Percentiles rank a stretch among this genome's conserved stretches.
These are phyloP conservation scores for Taeniopygia guttata DNA, from an alignment of 2,797 vertebrate species.

Conservation along the genomic window DNA sequence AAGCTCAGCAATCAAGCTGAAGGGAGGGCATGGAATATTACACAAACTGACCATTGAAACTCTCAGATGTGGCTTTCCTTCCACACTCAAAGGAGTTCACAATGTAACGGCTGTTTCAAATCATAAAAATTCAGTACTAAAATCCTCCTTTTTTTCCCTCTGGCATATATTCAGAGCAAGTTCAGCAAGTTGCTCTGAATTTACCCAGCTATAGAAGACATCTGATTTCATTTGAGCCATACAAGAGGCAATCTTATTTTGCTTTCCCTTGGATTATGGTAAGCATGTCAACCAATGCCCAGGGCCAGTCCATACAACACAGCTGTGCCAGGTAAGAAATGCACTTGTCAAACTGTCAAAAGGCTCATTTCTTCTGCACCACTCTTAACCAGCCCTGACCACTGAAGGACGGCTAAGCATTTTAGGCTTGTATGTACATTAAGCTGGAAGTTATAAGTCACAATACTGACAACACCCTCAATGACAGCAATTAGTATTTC, in stretches of 20 bases:
- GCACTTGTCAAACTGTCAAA: neutral
- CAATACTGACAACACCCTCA: constrained; percentile 14
- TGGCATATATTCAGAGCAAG: neutral
- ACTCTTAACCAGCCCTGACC: neutral
- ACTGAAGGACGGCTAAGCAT: neutral
- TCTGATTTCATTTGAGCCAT: constrained; percentile 10
- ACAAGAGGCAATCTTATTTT: constrained; percentile 14
- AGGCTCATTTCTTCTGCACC: neutral
- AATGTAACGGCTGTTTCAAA: constrained; percentile 13
- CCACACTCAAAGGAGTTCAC: neutral
- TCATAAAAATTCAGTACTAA: neutral
- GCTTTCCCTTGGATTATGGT: neutral
- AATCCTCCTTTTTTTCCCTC: neutral
- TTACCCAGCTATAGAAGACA: neutral
- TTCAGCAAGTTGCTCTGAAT: constrained; percentile 8
- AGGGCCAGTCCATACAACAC: neutral
- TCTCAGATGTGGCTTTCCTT: constrained; percentile 47
- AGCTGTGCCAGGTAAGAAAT: neutral
- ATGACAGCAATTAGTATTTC: constrained; percentile 56
- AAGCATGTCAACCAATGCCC: constrained; percentile 21
- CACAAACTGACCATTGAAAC: constrained; percentile 3
- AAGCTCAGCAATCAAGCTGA: neutral
- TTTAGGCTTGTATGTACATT: neutral
- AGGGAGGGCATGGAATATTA: constrained; percentile 10
- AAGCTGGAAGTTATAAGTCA: constrained; percentile 46